Evolutionary conservation across 2,113 vertebrate species (phyloP).

Genomic region (Excalfactoria chinensis): DNA sequence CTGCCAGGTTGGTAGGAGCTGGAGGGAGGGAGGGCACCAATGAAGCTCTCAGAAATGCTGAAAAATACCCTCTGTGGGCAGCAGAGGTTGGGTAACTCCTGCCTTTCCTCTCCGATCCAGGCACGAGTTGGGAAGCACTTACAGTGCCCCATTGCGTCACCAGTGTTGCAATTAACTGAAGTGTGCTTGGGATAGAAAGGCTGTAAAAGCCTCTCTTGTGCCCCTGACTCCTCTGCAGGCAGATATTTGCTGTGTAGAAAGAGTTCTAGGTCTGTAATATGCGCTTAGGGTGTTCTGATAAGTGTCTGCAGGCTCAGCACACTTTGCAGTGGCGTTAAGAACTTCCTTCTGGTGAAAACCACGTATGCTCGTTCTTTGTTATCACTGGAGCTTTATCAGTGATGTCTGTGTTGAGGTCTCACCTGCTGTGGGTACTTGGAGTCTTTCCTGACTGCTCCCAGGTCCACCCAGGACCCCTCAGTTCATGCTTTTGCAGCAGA

Average conservation of each 20-base stretch:
- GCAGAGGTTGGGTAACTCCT: too few relatives aligned
- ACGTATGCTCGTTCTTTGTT: fast-evolving
- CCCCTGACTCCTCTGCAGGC: neutral
- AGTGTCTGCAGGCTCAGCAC: neutral
- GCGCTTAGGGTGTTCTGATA: neutral
- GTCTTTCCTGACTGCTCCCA: neutral
- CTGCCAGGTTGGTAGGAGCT: neutral
- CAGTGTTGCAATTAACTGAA: neutral
- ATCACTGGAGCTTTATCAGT: fast-evolving
- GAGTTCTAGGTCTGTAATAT: neutral
- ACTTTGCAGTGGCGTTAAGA: fast-evolving
- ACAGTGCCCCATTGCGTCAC: too few relatives aligned
- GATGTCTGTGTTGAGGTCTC: neutral
- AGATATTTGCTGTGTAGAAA: neutral
- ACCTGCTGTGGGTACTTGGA: neutral
- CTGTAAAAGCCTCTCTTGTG: neutral
- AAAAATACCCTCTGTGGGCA: too few relatives aligned
- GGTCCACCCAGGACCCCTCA: fast-evolving
- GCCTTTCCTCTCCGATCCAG: too few relatives aligned
- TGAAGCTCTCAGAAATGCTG: neutral
- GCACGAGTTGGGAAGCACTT: too few relatives aligned
- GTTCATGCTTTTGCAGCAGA: neutral
- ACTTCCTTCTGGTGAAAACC: neutral
- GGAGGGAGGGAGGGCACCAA: neutral
- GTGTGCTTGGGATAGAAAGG: neutral